Conservation (phyloP, 2,113 vertebrate genomes). For the Paraplagusia blochii region DNA sequence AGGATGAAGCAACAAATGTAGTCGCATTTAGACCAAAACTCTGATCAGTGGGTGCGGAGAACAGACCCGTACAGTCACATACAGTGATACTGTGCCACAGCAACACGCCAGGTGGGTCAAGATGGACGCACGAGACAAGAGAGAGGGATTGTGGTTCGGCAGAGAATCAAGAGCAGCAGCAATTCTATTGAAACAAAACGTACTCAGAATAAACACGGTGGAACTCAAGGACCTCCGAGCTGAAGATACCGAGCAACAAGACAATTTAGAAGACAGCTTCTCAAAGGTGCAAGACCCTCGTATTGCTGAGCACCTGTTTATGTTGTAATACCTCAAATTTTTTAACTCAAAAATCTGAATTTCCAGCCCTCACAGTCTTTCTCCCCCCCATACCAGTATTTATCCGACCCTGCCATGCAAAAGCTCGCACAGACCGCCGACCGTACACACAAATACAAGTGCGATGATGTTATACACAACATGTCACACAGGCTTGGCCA, state of each 20-base stretch:
- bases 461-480: conserved; percentile 30
- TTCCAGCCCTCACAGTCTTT: too few species aligned
- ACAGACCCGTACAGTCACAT: too few species aligned
- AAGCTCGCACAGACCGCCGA: conserved; percentile 6
- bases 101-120: conserved; percentile 59
- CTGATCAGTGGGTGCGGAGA: too few species aligned
- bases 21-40: conserved; percentile 43
- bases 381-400: neutral
- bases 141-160: conserved; percentile 52
- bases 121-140: conserved; percentile 52
- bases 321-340: too few species aligned
- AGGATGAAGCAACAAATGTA: conserved; percentile 46
- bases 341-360: too few species aligned
- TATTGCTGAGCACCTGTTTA: conserved; percentile 9
- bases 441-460: conserved; percentile 21
- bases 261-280: conserved; percentile 32
- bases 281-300: neutral
- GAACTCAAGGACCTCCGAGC: conserved; percentile 33
- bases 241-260: conserved; percentile 26
- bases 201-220: conserved; percentile 45
- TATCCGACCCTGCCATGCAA: conserved; percentile 2
- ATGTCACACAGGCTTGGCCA: conserved; percentile 28
- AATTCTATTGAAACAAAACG: conserved; percentile 62
- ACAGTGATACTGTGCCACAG: conserved; percentile 36
- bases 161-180: conserved; percentile 65